Percentiles rank a stretch among this genome's conserved stretches.
Conservation (phyloP, 2,113 vertebrate species). For the Diadophis punctatus region DNA sequence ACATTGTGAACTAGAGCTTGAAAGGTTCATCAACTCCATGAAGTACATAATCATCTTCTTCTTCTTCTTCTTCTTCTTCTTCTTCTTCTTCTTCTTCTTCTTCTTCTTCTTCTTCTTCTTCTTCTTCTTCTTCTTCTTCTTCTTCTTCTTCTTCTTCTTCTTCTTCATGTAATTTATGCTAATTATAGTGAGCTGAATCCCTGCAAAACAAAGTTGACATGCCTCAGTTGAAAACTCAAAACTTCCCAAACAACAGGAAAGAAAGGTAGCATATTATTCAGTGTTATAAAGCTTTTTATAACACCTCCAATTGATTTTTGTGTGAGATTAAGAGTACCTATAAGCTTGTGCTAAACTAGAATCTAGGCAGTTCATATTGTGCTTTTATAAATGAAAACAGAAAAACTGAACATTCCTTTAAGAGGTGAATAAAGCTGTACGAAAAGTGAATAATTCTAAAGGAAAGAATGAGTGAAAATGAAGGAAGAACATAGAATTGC, state of each 20-base stretch:
- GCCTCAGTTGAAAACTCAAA: neutral
- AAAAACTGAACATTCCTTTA: neutral
- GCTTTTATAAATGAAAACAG: neutral
- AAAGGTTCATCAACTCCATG: neutral
- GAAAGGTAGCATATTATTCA: neutral
- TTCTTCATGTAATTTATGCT: constrained; percentile 14
- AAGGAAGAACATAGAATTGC: neutral
- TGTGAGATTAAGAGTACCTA: neutral
- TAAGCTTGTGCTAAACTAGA: neutral
- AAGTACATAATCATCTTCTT: neutral
- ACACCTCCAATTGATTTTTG: neutral
- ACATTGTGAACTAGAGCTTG: neutral
- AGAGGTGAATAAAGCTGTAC: neutral
- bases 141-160: no score
- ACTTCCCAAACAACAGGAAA: constrained; percentile 1
- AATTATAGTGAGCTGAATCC: constrained; percentile 11
- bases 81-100: neutral
- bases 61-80: neutral
- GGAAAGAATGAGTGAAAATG: neutral
- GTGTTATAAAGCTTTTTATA: neutral
- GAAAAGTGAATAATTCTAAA: neutral
- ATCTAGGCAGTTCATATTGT: neutral
- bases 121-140: no score
- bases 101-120: neutral
- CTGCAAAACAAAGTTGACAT: neutral